Evolutionary conservation across 2,113 vertebrate genomes (phyloP), one percentile per base, ranked within the genome.

Genomic region (Crotalus horridus): DNA sequence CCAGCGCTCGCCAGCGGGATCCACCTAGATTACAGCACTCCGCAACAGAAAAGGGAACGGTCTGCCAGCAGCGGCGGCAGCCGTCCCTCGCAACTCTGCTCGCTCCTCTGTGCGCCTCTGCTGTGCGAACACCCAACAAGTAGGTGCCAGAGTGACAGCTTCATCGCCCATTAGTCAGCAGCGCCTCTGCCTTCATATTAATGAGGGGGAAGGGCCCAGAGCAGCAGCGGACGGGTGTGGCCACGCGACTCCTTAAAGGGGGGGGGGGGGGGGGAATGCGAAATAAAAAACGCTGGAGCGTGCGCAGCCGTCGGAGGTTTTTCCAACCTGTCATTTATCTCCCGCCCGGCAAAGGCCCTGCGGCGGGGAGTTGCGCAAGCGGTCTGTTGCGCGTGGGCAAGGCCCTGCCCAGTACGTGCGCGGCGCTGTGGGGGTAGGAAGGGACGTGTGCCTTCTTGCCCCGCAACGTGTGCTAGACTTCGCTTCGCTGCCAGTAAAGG

Each of bases 71-170:
- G 26, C 21, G 33, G 87, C 93, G 59, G 74, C 94, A n/a, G 24
- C 59, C n/a, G 86, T 90, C 46, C 86, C 95, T 93, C 55, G 89
- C 93, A 48, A 93, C 89, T 95, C 93, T 48, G 43, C 91, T 94
- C 17, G 92, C 93, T 93, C 58, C 94, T 96, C 96, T 95, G 87
- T 61, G 92, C 93, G 94, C 90, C 94, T 93, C 58, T 46, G 92
- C 90, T 89, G 95, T 90, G 90, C 95, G 94, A 93, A 93, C 94
- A 95, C 93, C 92, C 95, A 94, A 96, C 96, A 96, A 96, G 96
- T 97, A 97, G 96, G 96, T 94, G 95, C 95, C 90, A 92, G 97
- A 97, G 96, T 97, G 97, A 97, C 97, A 97, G 96, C 96, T 96
- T 94, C 95, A 93, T 96, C 95, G 95, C 94, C 97, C 97, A 97